A percentile compares a stretch with the other conserved stretches of the same genome.
These are phyloP conservation scores for Pediacus dermestoides DNA, from an alignment of 2,888 invertebrate genomes.

Conservation along the genomic window DNA sequence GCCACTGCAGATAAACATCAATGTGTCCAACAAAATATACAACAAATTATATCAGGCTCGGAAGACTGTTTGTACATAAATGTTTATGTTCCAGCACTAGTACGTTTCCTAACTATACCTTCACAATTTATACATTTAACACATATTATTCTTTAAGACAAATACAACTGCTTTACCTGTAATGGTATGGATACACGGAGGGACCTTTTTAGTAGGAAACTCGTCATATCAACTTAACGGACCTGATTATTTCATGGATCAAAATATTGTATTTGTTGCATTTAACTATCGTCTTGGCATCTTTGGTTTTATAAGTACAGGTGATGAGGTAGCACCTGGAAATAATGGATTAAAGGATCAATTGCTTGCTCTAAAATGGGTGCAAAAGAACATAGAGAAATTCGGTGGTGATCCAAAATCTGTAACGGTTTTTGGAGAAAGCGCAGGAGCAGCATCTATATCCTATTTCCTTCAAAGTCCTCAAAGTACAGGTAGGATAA, in stretches of 20 bases:
- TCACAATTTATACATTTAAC: too few relatives aligned
- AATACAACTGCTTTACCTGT: neutral
- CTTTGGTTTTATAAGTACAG: constrained; percentile 24
- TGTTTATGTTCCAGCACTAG: constrained; percentile 6
- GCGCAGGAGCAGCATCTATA: too few relatives aligned
- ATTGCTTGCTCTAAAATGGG: constrained; percentile 19
- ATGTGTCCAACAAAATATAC: constrained; percentile 6
- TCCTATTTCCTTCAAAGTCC: too few relatives aligned
- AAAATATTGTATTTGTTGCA: constrained; percentile 17
- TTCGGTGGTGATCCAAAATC: too few relatives aligned
- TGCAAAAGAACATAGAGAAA: too few relatives aligned
- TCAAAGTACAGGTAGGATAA: too few relatives aligned
- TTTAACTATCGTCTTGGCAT: constrained; percentile 20
- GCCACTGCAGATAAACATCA: constrained; percentile 2
- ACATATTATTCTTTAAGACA: neutral
- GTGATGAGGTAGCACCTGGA: constrained; percentile 17
- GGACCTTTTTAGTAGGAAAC: constrained; percentile 12
- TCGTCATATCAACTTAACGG: constrained; percentile 2
- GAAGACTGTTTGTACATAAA: constrained; percentile 13
- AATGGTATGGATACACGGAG: constrained; percentile 20
- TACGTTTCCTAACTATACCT: too few relatives aligned
- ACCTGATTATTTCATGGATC: constrained; percentile 18
- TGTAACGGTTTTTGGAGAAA: too few relatives aligned
- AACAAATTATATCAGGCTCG: constrained; percentile 5
- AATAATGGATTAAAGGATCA: constrained; percentile 26